Base-by-base conservation (phyloP, 2,888 invertebrate genomes). In the Argynnis bischoffii region DNA sequence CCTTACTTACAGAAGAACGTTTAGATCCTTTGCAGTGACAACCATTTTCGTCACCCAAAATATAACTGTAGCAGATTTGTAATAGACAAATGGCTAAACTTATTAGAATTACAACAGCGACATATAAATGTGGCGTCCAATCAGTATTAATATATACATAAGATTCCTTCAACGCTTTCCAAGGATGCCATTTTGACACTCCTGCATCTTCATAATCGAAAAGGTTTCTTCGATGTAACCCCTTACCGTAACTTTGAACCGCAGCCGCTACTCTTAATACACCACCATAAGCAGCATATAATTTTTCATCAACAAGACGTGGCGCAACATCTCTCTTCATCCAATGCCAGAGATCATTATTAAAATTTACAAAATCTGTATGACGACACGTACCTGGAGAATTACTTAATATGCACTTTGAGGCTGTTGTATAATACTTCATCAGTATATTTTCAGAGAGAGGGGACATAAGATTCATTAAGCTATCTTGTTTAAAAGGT, bases 271-370 rank as follows among this genome's bases (percentile, higher is more conserved):
- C 83, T 65, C 90, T 79, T 56, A 92, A 74, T 1, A 90, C 79
- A 3, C 92, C 91, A 0, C 90, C 91, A 64, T 84, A 92, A 6
- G 91, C 90, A 14, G 87, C 76, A 64, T 89, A 92, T 51, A 91
- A 76, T 59, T 85, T 84, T 66, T 91, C 92, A 55, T 92, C 90
- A 1, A 78, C 73, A 5, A 92, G 80, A 72, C 87, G 90, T 6
- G 90, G 86, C 4, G 91, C 89, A 0, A 92, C 85, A 13, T 89
- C 86, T 16, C 83, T 82, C 72, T 90, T 90, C 89, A 92, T 86
- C 91, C 91, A 92, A 69, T 88, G 86, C 91, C 92, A 92, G 53
- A 92, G 72, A 31, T 88, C 89, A 64, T 86, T 89, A 71, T 92
- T 90, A 61, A 91, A 91, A 73, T 82, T 88, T 3, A 88, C 81